Conservation (phyloP, 2,888 invertebrate genomes). For the Ellobium chinense region DNA sequence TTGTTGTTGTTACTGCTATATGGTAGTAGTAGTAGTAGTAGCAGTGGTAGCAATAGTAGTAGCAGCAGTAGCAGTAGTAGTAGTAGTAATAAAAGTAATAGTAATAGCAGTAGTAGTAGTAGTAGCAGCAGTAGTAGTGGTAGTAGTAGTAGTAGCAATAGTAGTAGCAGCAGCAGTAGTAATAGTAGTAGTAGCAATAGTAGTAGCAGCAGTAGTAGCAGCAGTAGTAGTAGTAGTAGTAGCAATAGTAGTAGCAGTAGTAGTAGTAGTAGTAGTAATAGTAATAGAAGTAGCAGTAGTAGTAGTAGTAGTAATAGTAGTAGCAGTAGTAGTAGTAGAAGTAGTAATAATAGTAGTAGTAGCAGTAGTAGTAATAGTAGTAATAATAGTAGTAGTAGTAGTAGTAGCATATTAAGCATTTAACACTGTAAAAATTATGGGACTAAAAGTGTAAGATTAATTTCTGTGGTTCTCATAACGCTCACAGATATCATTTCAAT, state of each 20-base stretch:
- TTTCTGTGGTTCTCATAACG: too few species aligned
- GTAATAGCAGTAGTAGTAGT: slow-evolving; percentile 6
- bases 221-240: slow-evolving; percentile 5
- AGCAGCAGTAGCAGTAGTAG: slow-evolving; percentile 4
- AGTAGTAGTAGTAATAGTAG: slow-evolving; percentile 17
- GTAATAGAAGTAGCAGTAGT: slow-evolving; percentile 8
- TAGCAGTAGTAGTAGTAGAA: too few species aligned
- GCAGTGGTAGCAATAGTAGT: not conserved
- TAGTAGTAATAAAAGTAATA: too few species aligned
- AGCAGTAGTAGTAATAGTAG: slow-evolving; percentile 9
- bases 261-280: slow-evolving; percentile 17
- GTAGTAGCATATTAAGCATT: not conserved
- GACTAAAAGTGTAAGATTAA: not conserved
- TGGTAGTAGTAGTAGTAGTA: too few species aligned
- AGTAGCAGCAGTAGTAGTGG: slow-evolving; percentile 12
- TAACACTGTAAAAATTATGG: not conserved
- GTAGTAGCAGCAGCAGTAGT: slow-evolving; percentile 1
- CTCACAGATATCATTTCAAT: too few species aligned
- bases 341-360: too few species aligned
- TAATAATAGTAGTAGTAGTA: not conserved
- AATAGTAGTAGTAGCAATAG: slow-evolving; percentile 9
- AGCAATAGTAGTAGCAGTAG: slow-evolving; percentile 9
- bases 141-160: slow-evolving; percentile 15
- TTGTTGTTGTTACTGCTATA: too few species aligned
- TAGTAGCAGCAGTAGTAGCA: slow-evolving; percentile 6